A percentile compares a stretch with the other conserved stretches of the same genome.
phyloP scores from a whole-genome alignment of 2,113 vertebrate species.

The Fulmarus glacialis region DNA sequence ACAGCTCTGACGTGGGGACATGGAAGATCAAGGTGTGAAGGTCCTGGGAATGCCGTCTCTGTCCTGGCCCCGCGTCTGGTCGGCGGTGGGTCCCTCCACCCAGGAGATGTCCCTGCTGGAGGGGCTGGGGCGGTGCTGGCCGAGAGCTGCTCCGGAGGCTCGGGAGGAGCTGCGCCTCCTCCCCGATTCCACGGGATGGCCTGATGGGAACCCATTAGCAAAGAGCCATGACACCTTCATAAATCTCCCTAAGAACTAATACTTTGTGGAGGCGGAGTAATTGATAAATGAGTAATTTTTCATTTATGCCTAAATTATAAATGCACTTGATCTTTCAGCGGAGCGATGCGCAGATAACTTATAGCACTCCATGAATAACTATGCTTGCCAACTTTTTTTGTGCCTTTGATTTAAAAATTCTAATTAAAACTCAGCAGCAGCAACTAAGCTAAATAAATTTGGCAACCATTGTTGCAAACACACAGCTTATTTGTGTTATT shows the following conservation, averaged over 20 bases:
- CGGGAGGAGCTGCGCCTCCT: neutral
- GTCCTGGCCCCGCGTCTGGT: neutral
- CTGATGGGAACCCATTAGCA: neutral
- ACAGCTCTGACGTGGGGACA: neutral
- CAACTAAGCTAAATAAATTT: neutral
- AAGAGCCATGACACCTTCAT: neutral
- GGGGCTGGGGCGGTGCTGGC: neutral
- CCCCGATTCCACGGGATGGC: accelerated
- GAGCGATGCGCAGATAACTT: neutral
- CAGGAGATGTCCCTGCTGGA: accelerated
- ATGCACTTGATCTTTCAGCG: neutral
- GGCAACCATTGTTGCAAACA: neutral
- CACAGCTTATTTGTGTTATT: slow-evolving; percentile 2
- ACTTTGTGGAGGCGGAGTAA: neutral
- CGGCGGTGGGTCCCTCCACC: accelerated
- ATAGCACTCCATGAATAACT: neutral
- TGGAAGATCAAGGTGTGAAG: too few species aligned
- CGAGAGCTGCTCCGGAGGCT: neutral
- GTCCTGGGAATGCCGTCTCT: neutral
- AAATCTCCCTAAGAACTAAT: neutral
- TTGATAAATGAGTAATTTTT: neutral
- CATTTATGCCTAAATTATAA: neutral
- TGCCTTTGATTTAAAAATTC: neutral
- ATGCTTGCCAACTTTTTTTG: neutral
- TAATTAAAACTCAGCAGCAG: slow-evolving; percentile 36